Percentiles rank a stretch among this genome's conserved stretches.
phyloP scores from a whole-genome alignment of 2,888 invertebrate genomes.

The Pterobdella sp. region DNA sequence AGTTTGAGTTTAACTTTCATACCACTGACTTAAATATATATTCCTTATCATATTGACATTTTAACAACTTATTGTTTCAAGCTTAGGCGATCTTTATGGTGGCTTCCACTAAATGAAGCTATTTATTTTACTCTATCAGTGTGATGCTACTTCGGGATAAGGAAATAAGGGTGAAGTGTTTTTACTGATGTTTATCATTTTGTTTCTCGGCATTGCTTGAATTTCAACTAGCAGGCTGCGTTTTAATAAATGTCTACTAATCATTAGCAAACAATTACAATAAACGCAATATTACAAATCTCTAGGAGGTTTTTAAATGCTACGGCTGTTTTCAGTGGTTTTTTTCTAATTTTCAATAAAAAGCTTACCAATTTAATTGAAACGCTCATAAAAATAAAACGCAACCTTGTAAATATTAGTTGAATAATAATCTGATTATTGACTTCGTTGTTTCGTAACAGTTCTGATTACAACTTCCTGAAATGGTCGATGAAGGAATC shows the following conservation, averaged over 20 bases:
- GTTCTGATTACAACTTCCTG: no score
- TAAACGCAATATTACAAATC: background rate
- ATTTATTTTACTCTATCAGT: background rate
- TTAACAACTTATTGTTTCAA: background rate
- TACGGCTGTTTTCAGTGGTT: conserved; percentile 12
- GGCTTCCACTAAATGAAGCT: background rate
- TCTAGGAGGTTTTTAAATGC: background rate
- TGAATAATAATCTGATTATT: no score
- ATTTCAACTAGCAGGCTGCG: conserved; percentile 14
- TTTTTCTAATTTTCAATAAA: background rate
- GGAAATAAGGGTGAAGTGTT: background rate
- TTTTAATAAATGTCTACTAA: background rate
- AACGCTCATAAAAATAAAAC: background rate
- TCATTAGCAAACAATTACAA: background rate
- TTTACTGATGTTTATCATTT: background rate
- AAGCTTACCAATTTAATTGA: background rate
- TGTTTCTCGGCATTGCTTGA: conserved; percentile 12
- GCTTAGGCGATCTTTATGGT: background rate
- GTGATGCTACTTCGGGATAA: background rate
- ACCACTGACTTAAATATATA: background rate
- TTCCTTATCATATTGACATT: background rate
- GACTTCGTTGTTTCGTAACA: no score
- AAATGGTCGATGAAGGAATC: no score
- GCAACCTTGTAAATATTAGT: background rate
- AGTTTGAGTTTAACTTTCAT: background rate